A percentile compares a stretch with the other conserved stretches of the same genome.
Conservation (phyloP, 1,140 invertebrate genomes). For the Drosophila navojoa region DNA sequence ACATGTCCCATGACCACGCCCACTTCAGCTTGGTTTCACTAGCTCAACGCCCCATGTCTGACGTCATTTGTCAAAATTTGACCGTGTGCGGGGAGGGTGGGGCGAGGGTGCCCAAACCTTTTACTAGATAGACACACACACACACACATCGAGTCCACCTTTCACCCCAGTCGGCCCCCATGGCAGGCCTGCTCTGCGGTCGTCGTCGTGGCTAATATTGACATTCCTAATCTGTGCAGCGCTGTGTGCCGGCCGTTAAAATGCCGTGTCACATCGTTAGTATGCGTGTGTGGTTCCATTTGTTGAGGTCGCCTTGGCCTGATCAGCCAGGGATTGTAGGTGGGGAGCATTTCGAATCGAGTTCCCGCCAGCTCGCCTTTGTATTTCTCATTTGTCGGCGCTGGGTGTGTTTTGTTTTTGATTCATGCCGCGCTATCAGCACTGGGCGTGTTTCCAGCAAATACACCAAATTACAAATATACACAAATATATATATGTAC, state of each 20-base stretch:
- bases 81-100: neutral
- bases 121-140: neutral
- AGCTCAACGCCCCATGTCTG: conserved; percentile 53
- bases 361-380: conserved; percentile 9
- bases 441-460: conserved; percentile 63
- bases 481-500: conserved; percentile 7
- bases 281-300: conserved; percentile 77
- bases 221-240: conserved; percentile 78
- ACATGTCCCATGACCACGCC: conserved; percentile 35
- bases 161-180: too few species aligned
- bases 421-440: conserved; percentile 74
- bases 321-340: neutral
- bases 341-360: neutral
- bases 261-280: conserved; percentile 80
- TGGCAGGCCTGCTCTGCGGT: neutral
- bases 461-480: neutral
- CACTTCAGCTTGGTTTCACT: conserved; percentile 29
- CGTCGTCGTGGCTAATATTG: conserved; percentile 71
- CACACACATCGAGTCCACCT: neutral
- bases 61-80: conserved; percentile 77
- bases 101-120: neutral
- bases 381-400: conserved; percentile 9
- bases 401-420: conserved; percentile 76
- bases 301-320: conserved; percentile 36
- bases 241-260: conserved; percentile 68